A percentile compares a stretch with the other conserved stretches of the same genome.
phyloP scores from a whole-genome alignment of 2,797 vertebrate species.

The Chrysocyon brachyurus region DNA sequence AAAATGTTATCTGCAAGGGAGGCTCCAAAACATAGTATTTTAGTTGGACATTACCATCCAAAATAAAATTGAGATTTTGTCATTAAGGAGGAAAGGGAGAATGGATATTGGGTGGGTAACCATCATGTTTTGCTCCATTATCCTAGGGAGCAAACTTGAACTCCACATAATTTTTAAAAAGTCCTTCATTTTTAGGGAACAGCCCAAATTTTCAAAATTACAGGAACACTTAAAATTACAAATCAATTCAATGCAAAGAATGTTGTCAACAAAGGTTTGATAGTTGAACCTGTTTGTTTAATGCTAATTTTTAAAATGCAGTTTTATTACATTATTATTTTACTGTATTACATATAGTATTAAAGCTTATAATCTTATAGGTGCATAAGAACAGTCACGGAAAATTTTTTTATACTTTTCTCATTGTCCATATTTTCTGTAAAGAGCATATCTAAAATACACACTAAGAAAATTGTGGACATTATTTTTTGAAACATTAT shows the following conservation, averaged over 20 bases:
- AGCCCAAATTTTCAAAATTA: neutral
- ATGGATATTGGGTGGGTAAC: neutral
- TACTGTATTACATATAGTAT: neutral
- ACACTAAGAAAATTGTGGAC: neutral
- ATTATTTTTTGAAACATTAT: slow-evolving; percentile 14
- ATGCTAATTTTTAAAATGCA: neutral
- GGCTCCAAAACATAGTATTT: neutral
- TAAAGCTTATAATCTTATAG: neutral
- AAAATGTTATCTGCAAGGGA: neutral
- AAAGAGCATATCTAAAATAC: neutral
- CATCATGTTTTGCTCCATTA: slow-evolving; percentile 8
- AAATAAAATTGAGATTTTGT: slow-evolving; percentile 10
- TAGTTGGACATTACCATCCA: neutral
- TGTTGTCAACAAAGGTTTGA: neutral
- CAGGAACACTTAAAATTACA: neutral
- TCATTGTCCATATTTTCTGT: neutral
- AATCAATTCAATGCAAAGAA: slow-evolving; percentile 9
- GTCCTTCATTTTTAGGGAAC: neutral
- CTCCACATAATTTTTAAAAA: slow-evolving; percentile 28
- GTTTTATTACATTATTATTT: neutral
- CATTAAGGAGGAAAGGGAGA: slow-evolving; percentile 5
- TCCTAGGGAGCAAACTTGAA: neutral
- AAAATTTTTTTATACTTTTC: neutral
- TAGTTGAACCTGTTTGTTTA: neutral
- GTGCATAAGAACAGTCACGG: neutral